Base-by-base conservation (phyloP, 2,888 invertebrate species). In the Galeruca laticollis region DNA sequence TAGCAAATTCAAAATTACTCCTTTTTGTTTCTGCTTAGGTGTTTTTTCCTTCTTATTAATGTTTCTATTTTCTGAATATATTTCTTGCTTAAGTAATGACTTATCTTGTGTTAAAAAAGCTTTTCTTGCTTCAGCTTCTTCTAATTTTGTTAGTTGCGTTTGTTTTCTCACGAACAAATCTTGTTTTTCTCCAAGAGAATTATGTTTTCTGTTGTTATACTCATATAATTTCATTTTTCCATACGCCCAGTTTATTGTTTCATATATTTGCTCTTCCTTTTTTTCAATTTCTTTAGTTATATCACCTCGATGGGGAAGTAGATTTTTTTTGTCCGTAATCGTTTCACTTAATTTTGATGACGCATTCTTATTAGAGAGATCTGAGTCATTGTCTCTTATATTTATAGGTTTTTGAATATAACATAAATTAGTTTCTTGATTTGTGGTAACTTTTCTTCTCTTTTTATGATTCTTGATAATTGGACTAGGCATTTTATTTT, bases 251-350 rank as follows among this genome's bases (percentile, higher is more conserved):
- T 57, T 33, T 8, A 57, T 57, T 10, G 35, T 35, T 6, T 57
- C 5, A 18, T 18, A 57, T 33, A 57, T 35, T 18, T 57, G 56
- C 10, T 57, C 10, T 35, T 57, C 31, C 10, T 57, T 57, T 57
- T 57, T 15, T 33, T 35, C 35, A 11, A 57, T 57, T 9, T 57
- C 56, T 35, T 33, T 35, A 33, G n/a, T 15, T 11, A 57, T 11
- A 35, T 35, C 20, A 8, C 11, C 52, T 11, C 20, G 51, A 20
- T 51, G 26, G 3, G 3, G 26, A n/a, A n/a, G n/a, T n/a, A n/a
- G n/a, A n/a, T n/a, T n/a, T 37, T 37, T 37, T 37, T 37, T 37
- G 11, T 37, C 37, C 13, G 37, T n/a, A n/a, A 5, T 26, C 26
- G 6, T 40, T 40, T 40, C 6, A n/a, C 13, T n/a, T n/a, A n/a